Base-by-base conservation (phyloP, 2,888 invertebrate species). In the Latrodectus elegans region DNA sequence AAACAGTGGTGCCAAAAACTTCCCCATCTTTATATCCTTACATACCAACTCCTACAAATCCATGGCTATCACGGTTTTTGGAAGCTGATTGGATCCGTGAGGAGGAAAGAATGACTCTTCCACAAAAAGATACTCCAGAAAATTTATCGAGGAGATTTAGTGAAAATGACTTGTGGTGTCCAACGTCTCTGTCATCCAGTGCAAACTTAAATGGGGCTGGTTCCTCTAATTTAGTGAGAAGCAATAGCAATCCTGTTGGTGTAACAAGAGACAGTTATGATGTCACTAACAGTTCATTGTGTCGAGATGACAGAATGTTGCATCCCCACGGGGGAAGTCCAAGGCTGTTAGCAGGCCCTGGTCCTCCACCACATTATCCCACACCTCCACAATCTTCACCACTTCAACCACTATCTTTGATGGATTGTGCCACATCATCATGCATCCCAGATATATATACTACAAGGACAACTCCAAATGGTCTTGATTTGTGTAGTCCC, bases 331-430 rank as follows among this genome's bases (percentile, higher is more conserved):
- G 76, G 73, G 81, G 89, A 55, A 89, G 89, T 83, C 89, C 89
- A 71, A 82, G 86, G 65, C 77, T 84, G 64, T 55, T 77, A 17
- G 70, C 80, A 49, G 79, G 82, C 26, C 68, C 82, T 80, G 86
- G 86, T 64, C 88, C 89, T 67, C 89, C 89, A 70, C 88, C 87
- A 38, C 88, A 89, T 49, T 89, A 89, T 67, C 89, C 89, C 15
- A 89, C 89, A 14, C 89, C 89, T 2, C 89, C 89, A 51, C 89
- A 89, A 74, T 89, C 89, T 22, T 88, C 89, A 6, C 89, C 89
- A n/a, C 75, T 84, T 17, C 89, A 89, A 71, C 89, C 89, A 8
- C 9, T 88, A 55, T 84, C 88, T 15, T 60, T 88, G 51, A 14
- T 82, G 73, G 84, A 88, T 51, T 88, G 88, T 84, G 67, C 75